Evolutionary conservation across 1,140 invertebrate genomes (phyloP), one percentile per base, ranked within the genome.

Genomic region (Pogonomyrmex californicus): DNA sequence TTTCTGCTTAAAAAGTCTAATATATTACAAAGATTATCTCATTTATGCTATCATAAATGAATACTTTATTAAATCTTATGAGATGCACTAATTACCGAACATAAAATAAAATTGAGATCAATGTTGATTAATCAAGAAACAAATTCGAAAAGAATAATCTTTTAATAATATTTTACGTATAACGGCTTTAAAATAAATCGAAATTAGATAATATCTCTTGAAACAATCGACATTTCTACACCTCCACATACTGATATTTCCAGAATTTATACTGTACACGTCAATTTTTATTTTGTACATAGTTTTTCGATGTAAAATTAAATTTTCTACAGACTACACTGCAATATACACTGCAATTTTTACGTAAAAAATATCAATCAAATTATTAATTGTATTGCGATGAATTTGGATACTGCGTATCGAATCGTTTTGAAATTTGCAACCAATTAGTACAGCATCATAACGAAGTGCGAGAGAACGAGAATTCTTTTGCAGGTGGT

Each of bases 221-320:
- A 76, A 76, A 60, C 14, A 77, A 17, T 70, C 49, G 49, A 70
- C 33, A 70, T 6, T 9, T 70, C 23, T 17, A 23, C 30, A 62
- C 33, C 23, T 30, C 12, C 38, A 41, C 58, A 3, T 33, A 38
- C 14, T 36, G 23, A 33, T 4, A 17, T 30, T 23, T 41, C 36
- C 6, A 76, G 2, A 41, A 33, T 44, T 17, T 44, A 51, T 49
- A 33, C 12, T 33, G 30, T 33, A 47, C 1, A 33, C 2, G 14
- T 78, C 7, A 68, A 81, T 81, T 54, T 81, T 41, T 81, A 70
- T 68, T 81, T 81, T 4, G n/a, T n/a, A 66, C 14, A 38, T 66
- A 2, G 23, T 23, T 9, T 44, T 36, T 17, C n/a, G 2, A 66
- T 9, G 33, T 54, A 14, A 14, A 38, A 38, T 47, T 2, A 36